Percentiles rank a stretch among this genome's conserved stretches.
These are phyloP conservation scores for Halcyon leucocephala DNA, from an alignment of 2,797 vertebrate genomes.

Conservation along the genomic window DNA sequence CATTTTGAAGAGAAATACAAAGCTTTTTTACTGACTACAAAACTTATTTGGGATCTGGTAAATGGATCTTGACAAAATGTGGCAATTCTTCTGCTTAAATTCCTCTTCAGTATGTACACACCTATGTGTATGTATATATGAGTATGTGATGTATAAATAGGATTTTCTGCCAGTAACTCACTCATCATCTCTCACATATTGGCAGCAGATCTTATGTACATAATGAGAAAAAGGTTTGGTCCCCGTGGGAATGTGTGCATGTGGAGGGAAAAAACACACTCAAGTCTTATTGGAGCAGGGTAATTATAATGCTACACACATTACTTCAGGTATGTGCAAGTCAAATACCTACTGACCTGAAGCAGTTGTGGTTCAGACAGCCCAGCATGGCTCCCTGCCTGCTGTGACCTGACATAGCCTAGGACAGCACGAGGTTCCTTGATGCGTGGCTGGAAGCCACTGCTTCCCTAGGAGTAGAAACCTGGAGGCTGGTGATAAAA, in stretches of 20 bases:
- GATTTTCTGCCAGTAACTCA: background rate
- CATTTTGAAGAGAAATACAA: background rate
- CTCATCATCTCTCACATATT: background rate
- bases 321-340: slow-evolving; percentile 53
- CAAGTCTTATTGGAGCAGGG: background rate
- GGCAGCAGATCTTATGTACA: background rate
- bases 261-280: background rate
- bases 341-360: slow-evolving; percentile 46
- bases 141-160: background rate
- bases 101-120: background rate
- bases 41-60: background rate
- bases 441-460: background rate
- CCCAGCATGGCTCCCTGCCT: background rate
- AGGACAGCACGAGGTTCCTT: background rate
- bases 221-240: background rate
- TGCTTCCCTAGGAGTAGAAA: background rate
- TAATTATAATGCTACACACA: background rate
- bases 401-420: slow-evolving; percentile 27
- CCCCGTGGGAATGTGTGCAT: background rate
- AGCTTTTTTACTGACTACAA: background rate
- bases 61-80: background rate
- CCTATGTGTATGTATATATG: background rate
- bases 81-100: background rate
- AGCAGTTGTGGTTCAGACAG: slow-evolving; percentile 15
- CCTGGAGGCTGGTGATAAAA: background rate